Evolutionary conservation across 2,797 vertebrate species (phyloP).

Genomic region (Catamblyrhynchus diadema): DNA sequence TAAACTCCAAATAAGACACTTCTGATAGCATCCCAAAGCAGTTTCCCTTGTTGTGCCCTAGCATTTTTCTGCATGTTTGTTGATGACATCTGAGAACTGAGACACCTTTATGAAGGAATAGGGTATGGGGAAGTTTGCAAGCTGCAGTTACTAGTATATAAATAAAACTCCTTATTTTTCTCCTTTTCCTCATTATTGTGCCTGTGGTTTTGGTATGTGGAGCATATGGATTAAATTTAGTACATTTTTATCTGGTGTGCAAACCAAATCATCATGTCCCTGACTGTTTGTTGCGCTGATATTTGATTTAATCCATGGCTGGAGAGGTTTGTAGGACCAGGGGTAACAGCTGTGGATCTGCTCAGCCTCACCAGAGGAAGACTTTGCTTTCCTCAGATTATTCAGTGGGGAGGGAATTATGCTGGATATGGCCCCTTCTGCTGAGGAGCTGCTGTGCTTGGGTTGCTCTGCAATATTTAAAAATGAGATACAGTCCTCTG

Average conservation of each 20-base stretch:
- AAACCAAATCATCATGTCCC: neutral
- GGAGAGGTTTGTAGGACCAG: neutral
- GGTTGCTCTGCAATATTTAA: neutral
- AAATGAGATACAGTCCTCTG: neutral
- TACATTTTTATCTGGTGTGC: neutral
- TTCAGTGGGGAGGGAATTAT: neutral
- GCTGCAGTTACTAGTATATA: neutral
- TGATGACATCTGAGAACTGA: neutral
- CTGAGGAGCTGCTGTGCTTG: neutral
- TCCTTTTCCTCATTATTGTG: neutral
- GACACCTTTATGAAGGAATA: neutral
- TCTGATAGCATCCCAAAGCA: neutral
- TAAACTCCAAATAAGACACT: neutral
- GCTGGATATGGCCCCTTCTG: neutral
- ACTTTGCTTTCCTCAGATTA: neutral
- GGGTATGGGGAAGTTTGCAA: neutral
- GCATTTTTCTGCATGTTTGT: neutral
- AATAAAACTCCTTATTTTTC: neutral
- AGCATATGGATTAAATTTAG: neutral
- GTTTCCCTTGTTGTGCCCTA: neutral
- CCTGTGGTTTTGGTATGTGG: neutral
- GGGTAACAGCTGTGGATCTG: neutral
- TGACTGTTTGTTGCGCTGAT: neutral
- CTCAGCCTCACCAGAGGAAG: neutral
- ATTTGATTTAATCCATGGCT: neutral